phyloP scores from a whole-genome alignment of 1,140 invertebrate genomes.

The Pogonus chalceus region DNA sequence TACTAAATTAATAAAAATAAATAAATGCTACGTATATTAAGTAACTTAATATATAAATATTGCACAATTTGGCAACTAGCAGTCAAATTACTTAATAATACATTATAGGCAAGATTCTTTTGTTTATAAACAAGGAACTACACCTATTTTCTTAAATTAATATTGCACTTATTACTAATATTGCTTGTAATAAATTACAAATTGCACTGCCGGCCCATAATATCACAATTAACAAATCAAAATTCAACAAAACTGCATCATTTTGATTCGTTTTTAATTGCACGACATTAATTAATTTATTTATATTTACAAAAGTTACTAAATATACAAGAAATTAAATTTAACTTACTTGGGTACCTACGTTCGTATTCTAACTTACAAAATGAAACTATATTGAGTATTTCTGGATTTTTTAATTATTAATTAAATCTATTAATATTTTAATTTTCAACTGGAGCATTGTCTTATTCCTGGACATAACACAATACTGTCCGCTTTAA shows the following conservation, averaged over 20 bases:
- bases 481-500: not conserved
- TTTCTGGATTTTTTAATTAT: too few species aligned
- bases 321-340: too few species aligned
- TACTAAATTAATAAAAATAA: too few species aligned
- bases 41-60: too few species aligned
- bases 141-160: not conserved
- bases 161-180: not conserved
- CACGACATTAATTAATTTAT: not conserved
- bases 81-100: not conserved
- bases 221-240: not conserved
- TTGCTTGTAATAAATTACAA: conserved; percentile 1
- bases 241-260: not conserved
- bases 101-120: conserved; percentile 4
- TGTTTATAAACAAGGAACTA: not conserved
- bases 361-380: too few species aligned
- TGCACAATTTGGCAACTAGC: not conserved
- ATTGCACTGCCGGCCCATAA: conserved; percentile 6
- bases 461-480: too few species aligned
- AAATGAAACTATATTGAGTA: too few species aligned
- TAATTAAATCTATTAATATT: too few species aligned
- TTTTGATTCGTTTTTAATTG: not conserved
- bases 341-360: too few species aligned
- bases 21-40: too few species aligned
- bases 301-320: not conserved
- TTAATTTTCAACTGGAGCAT: too few species aligned